phyloP scores from a whole-genome alignment of 2,888 invertebrate species.

The Trisateles emortualis region DNA sequence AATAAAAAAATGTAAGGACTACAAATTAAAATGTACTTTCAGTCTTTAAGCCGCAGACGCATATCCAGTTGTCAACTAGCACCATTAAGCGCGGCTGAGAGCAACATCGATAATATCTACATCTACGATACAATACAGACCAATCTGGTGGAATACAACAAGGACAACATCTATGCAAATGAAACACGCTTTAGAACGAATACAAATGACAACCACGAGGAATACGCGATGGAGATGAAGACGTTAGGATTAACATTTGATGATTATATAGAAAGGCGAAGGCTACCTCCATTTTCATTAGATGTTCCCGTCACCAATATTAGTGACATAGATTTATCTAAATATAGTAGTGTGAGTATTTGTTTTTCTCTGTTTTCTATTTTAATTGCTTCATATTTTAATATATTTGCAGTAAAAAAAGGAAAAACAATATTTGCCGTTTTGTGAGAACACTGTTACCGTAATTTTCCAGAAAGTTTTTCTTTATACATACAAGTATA shows the following conservation, averaged over 20 bases:
- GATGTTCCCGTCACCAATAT: slow-evolving; percentile 64
- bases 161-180: slow-evolving; percentile 9
- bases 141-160: slow-evolving; percentile 32
- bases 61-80: slow-evolving; percentile 77
- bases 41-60: slow-evolving; percentile 74
- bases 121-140: slow-evolving; percentile 53
- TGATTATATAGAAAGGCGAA: slow-evolving; percentile 76
- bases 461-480: too few relatives aligned
- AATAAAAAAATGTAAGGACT: too few relatives aligned
- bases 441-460: too few relatives aligned
- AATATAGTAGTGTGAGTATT: slow-evolving; percentile 68
- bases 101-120: slow-evolving; percentile 65
- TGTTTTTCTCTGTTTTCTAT: too few relatives aligned
- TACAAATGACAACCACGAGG: slow-evolving; percentile 47
- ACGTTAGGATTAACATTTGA: slow-evolving; percentile 67
- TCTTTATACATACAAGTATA: too few relatives aligned
- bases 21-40: slow-evolving; percentile 52
- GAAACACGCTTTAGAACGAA: slow-evolving; percentile 42
- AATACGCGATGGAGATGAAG: slow-evolving; percentile 58
- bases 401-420: too few relatives aligned
- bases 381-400: too few relatives aligned
- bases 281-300: slow-evolving; percentile 52
- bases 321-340: slow-evolving; percentile 70
- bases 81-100: slow-evolving; percentile 62
- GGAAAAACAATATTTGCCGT: too few relatives aligned